Conservation (phyloP, 2,113 vertebrate genomes). For the Cyprinodon brontotheroides region DNA sequence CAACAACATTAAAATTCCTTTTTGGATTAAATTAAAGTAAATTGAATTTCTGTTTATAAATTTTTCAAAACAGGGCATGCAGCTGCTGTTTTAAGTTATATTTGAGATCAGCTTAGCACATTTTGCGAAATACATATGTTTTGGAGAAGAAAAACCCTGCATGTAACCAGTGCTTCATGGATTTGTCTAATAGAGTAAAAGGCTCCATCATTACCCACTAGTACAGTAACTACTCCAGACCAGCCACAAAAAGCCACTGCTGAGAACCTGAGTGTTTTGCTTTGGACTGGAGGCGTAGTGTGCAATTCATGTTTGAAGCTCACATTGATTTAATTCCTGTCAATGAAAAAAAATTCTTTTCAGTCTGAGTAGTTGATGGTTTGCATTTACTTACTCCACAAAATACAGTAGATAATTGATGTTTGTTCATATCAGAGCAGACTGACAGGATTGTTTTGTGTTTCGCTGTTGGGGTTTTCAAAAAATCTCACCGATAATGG, state of each 20-base stretch:
- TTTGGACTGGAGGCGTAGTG: slow-evolving; percentile 49
- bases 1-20: too few relatives aligned
- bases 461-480: slow-evolving; percentile 23
- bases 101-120: background rate
- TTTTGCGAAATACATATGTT: slow-evolving; percentile 25
- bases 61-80: background rate
- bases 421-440: slow-evolving; percentile 30
- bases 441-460: slow-evolving; percentile 48
- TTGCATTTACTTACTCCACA: slow-evolving; percentile 14
- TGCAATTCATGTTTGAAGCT: slow-evolving; percentile 60
- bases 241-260: slow-evolving; percentile 37
- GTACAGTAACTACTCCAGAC: slow-evolving; percentile 33
- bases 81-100: background rate
- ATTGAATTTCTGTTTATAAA: slow-evolving; percentile 9
- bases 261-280: slow-evolving; percentile 57
- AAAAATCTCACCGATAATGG: slow-evolving; percentile 32
- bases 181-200: slow-evolving; percentile 43
- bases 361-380: slow-evolving; percentile 15
- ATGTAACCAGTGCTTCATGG: slow-evolving; percentile 29
- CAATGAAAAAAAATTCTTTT: slow-evolving; percentile 37
- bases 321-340: slow-evolving; percentile 49
- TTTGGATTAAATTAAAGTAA: background rate
- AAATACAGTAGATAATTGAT: slow-evolving; percentile 26
- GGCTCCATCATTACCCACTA: slow-evolving; percentile 37
- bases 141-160: slow-evolving; percentile 15